Evolutionary conservation across 2,113 vertebrate genomes (phyloP), one percentile per base, ranked within the genome.

Genomic region (Cavia aperea): DNA sequence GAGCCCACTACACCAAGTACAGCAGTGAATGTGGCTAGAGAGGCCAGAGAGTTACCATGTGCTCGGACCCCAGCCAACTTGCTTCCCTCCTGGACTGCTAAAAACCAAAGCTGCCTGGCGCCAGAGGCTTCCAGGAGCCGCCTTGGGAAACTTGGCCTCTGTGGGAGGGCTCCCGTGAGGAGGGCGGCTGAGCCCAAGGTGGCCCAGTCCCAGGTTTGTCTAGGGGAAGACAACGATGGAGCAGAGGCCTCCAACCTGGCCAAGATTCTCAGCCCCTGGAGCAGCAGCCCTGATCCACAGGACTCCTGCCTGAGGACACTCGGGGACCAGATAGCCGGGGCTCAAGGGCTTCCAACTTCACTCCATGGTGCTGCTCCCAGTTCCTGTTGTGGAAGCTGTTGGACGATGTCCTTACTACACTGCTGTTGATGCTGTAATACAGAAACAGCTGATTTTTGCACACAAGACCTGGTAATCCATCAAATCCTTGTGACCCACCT

Each of bases 31-130:
- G 3, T 26, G 1, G 66, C 26, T 46, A 31, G 18, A 31, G 43
- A 29, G 5, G 29, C 43, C 5, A 7, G 46, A 31, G 18, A 39
- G 14, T 26, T 15, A 11, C 8, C 51, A 33, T 4, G 1, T 4
- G 3, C 24, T 11, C 43, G 56, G 65, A 68, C 29, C 43, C 36
- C 11, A 0, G 2, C 36, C 19, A 1, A 5, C 0, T 10, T 9
- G 24, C 77, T n/a, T 43, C 18, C 15, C 21, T 79, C 23, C 16
- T 16, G 18, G 86, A 66, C 58, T 10, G 14, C 15, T 7, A 26
- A 63, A 77, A 62, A 63, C 14, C 46, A 31, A 33, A 51, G 46
- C 75, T 31, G 39, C 39, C 39, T 39, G 46, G 46, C 4, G 24
- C 15, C 7, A 1, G 46, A 77, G 46, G 43, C 6, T 31, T 77